These are phyloP conservation scores for Drosophila takahashii DNA, from an alignment of 1,140 invertebrate genomes.

Conservation along the genomic window DNA sequence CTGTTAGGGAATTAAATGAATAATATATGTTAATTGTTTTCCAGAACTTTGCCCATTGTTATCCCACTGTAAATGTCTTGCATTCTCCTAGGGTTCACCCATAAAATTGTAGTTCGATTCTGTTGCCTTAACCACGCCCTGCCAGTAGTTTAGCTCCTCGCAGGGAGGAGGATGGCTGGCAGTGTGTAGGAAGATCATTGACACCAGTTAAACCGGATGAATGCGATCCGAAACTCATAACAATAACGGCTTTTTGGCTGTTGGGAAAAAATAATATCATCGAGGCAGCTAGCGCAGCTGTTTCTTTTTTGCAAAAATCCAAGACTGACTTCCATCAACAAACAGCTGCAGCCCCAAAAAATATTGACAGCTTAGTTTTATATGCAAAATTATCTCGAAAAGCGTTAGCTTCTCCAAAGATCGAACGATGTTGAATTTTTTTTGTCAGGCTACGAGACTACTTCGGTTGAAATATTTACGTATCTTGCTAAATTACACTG, in stretches of 20 bases:
- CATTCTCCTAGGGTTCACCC: neutral
- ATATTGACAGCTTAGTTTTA: conserved; percentile 14
- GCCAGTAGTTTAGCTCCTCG: neutral
- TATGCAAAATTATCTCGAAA: conserved; percentile 15
- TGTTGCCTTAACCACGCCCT: conserved; percentile 14
- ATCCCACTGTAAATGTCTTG: too few relatives aligned
- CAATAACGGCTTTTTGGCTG: conserved; percentile 64
- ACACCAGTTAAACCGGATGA: conserved; percentile 70
- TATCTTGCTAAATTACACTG: too few relatives aligned
- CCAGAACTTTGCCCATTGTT: too few relatives aligned
- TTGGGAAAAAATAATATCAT: conserved; percentile 68
- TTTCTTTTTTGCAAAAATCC: conserved; percentile 24
- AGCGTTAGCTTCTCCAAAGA: neutral
- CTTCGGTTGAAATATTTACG: neutral
- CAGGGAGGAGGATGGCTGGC: neutral
- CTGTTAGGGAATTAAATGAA: too few relatives aligned
- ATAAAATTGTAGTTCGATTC: neutral
- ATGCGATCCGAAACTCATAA: conserved; percentile 63
- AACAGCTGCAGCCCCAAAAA: conserved; percentile 48
- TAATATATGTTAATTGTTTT: too few relatives aligned
- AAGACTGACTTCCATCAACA: conserved; percentile 23
- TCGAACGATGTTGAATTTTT: neutral
- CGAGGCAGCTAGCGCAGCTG: conserved; percentile 34
- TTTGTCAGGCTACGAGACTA: neutral
- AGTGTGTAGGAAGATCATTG: conserved; percentile 51